phyloP scores from a whole-genome alignment of 2,113 vertebrate species.

The Cebidichthys violaceus region DNA sequence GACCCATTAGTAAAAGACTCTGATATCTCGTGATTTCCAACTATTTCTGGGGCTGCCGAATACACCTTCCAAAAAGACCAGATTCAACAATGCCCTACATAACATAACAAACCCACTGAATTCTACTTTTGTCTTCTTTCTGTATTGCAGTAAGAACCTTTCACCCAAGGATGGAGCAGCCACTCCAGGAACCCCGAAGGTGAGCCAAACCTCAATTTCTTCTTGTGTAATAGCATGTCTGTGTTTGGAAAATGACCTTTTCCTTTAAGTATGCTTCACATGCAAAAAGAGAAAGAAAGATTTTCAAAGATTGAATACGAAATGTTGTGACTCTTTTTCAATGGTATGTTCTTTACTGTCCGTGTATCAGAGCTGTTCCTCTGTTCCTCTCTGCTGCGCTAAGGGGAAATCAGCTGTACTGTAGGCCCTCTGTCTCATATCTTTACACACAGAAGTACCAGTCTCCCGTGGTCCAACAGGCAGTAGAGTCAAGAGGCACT shows the following conservation, averaged over 20 bases:
- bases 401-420: slow-evolving; percentile 37
- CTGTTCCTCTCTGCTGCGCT: slow-evolving; percentile 56
- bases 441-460: slow-evolving; percentile 6
- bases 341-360: not conserved
- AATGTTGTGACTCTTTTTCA: not conserved
- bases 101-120: slow-evolving; percentile 1
- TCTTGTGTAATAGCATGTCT: not conserved
- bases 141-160: slow-evolving; percentile 89
- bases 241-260: not conserved
- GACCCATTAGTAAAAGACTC: not conserved
- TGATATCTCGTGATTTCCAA: not conserved
- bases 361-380: slow-evolving; percentile 11
- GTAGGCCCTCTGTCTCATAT: slow-evolving; percentile 28
- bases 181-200: slow-evolving; percentile 96
- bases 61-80: not conserved
- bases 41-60: not conserved
- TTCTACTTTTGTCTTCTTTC: slow-evolving; percentile 22
- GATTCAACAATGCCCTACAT: not conserved
- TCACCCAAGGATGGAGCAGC: slow-evolving; percentile 91
- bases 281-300: not conserved
- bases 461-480: slow-evolving; percentile 53
- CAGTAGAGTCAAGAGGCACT: slow-evolving; percentile 51
- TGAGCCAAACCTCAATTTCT: slow-evolving; percentile 77
- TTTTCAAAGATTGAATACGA: not conserved
- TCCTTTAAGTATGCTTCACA: not conserved